phyloP scores from a whole-genome alignment of 2,797 vertebrate species.

The Macropodus opercularis region DNA sequence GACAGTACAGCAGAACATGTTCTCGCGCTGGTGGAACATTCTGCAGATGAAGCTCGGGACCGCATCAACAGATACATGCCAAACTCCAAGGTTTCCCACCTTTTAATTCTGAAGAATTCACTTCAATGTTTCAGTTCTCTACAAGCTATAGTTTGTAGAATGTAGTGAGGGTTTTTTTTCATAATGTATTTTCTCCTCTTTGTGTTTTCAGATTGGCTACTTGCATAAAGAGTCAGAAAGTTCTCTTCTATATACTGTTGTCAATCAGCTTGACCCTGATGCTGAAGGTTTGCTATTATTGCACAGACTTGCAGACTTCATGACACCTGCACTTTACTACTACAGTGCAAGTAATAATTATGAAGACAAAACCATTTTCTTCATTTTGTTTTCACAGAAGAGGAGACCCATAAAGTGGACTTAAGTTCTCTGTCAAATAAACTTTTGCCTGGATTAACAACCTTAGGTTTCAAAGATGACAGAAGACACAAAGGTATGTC shows the following conservation, averaged over 20 bases:
- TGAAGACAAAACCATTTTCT: not conserved
- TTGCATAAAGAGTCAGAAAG: constrained; percentile 90
- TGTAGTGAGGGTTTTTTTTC: too few species aligned
- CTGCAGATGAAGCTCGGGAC: constrained; percentile 97
- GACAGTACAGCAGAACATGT: constrained; percentile 98
- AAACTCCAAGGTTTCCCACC: constrained; percentile 88
- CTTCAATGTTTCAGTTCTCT: not conserved
- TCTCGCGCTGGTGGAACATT: constrained; percentile 94
- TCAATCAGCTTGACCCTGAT: constrained; percentile 92
- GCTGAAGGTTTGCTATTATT: constrained; percentile 85
- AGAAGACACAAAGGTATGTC: constrained; percentile 91
- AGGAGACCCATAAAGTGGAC: constrained; percentile 94
- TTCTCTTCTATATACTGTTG: constrained; percentile 90
- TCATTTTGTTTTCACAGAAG: constrained; percentile 80
- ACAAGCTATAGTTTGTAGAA: not conserved
- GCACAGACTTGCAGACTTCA: not conserved
- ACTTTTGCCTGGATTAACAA: constrained; percentile 93
- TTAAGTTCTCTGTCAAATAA: constrained; percentile 95
- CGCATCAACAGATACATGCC: constrained; percentile 93
- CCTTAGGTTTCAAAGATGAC: constrained; percentile 96
- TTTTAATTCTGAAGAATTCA: too few species aligned
- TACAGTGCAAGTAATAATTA: not conserved
- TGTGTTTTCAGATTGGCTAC: constrained; percentile 89
- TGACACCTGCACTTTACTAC: not conserved
- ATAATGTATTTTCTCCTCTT: constrained; percentile 9